Percentiles rank a stretch among this genome's conserved stretches.
These are phyloP conservation scores for Euproctis similis DNA, from an alignment of 2,888 invertebrate genomes.

Conservation along the genomic window DNA sequence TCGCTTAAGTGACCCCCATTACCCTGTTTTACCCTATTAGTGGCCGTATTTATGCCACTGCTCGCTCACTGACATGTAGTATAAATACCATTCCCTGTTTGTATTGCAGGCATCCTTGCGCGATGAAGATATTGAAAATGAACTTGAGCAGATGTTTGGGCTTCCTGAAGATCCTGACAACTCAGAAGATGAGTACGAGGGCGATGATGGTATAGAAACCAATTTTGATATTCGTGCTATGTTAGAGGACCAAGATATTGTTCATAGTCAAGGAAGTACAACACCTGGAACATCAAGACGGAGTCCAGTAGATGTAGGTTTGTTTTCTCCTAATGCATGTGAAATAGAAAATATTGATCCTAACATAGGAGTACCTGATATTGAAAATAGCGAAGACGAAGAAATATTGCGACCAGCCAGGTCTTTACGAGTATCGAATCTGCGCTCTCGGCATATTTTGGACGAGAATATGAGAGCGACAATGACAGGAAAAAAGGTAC, in stretches of 20 bases:
- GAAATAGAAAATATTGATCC: slow-evolving; percentile 9
- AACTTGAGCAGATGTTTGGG: slow-evolving; percentile 12
- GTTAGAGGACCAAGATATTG: slow-evolving; percentile 4
- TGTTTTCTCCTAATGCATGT: slow-evolving; percentile 2
- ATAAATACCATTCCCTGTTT: slow-evolving; percentile 4
- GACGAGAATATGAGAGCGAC: slow-evolving; percentile 3
- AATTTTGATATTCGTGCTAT: slow-evolving; percentile 4
- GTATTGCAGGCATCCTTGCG: slow-evolving; percentile 1
- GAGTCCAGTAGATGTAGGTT: slow-evolving; percentile 1
- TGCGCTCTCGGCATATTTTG: slow-evolving; percentile 2
- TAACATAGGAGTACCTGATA: slow-evolving; percentile 7
- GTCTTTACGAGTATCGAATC: slow-evolving; percentile 3
- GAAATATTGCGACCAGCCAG: slow-evolving; percentile 6
- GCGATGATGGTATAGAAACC: slow-evolving; percentile 6
- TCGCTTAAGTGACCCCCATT: background rate
- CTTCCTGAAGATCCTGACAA: slow-evolving; percentile 13
- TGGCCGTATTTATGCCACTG: slow-evolving; percentile 3
- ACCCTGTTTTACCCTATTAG: background rate
- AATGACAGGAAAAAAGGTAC: slow-evolving; percentile 5
- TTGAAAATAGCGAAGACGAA: slow-evolving; percentile 6
- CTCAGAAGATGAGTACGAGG: slow-evolving; percentile 10
- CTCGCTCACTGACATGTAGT: slow-evolving; percentile 1
- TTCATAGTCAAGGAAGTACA: slow-evolving; percentile 5
- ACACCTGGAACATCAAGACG: slow-evolving; percentile 2
- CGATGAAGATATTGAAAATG: slow-evolving; percentile 12